Conservation (phyloP, 2,888 invertebrate species). For the Amaurobius ferox region DNA sequence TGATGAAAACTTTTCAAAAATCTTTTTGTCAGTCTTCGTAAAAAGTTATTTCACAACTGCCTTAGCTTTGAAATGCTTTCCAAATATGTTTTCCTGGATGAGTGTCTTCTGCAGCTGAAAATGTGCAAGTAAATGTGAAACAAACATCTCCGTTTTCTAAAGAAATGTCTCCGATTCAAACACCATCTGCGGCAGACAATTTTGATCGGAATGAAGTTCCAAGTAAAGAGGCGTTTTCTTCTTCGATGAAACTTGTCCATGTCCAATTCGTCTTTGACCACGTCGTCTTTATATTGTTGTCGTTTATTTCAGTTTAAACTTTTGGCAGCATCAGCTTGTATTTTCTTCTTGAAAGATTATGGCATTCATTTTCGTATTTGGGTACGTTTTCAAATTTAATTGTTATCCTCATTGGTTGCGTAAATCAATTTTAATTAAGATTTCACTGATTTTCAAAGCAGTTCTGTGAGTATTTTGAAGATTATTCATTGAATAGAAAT, state of each 20-base stretch:
- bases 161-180: conserved; percentile 20
- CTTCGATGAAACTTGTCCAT: conserved; percentile 16
- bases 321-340: neutral
- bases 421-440: no score
- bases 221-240: conserved; percentile 44
- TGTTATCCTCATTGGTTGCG: no score
- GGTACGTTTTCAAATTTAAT: no score
- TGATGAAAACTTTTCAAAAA: neutral
- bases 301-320: conserved; percentile 46
- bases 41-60: no score
- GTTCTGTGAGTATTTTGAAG: no score
- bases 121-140: conserved; percentile 5
- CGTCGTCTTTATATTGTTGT: conserved; percentile 13
- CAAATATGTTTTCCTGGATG: neutral
- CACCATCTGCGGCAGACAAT: conserved; percentile 61
- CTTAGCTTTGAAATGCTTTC: neutral
- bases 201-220: conserved; percentile 61
- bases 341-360: no score
- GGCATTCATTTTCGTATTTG: no score
- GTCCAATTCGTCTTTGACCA: conserved; percentile 2
- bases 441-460: no score
- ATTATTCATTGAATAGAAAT: no score
- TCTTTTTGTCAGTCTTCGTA: neutral
- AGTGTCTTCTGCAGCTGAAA: conserved; percentile 9
- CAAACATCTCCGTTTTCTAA: conserved; percentile 9